Percentiles rank a stretch among this genome's conserved stretches.
These are phyloP conservation scores for Lapara coniferarum DNA, from an alignment of 2,888 invertebrate species.

Conservation along the genomic window DNA sequence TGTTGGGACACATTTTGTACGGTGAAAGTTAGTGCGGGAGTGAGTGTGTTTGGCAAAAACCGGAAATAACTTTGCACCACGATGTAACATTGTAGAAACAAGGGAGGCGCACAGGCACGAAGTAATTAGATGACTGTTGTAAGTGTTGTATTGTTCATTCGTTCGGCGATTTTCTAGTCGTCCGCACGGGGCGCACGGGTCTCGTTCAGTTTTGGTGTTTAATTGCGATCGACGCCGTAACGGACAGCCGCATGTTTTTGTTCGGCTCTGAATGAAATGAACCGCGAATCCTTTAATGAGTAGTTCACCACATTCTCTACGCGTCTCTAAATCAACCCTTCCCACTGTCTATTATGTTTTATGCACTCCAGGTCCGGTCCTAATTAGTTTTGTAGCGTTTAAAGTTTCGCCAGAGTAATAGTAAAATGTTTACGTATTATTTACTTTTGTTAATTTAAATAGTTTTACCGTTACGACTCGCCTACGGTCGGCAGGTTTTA, in stretches of 20 bases:
- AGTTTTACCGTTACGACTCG: slow-evolving; percentile 7
- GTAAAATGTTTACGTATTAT: slow-evolving; percentile 22
- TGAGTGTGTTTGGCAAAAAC: slow-evolving; percentile 65
- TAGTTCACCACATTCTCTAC: slow-evolving; percentile 31
- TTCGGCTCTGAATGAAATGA: slow-evolving; percentile 65
- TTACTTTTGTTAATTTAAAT: slow-evolving; percentile 22
- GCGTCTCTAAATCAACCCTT: slow-evolving; percentile 46
- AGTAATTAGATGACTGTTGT: slow-evolving; percentile 76
- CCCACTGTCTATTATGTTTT: slow-evolving; percentile 45
- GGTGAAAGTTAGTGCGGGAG: slow-evolving; percentile 51
- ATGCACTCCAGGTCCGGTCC: slow-evolving; percentile 40
- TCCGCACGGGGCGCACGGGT: slow-evolving; percentile 52
- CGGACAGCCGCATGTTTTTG: slow-evolving; percentile 75
- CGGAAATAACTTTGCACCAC: slow-evolving; percentile 67
- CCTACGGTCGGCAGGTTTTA: neutral
- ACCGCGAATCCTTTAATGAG: slow-evolving; percentile 74
- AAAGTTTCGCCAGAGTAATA: slow-evolving; percentile 2
- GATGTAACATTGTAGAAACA: slow-evolving; percentile 65
- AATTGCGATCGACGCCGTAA: slow-evolving; percentile 76
- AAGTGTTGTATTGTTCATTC: slow-evolving; percentile 63
- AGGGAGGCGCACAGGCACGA: slow-evolving; percentile 61
- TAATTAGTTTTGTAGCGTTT: slow-evolving; percentile 15
- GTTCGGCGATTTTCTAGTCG: slow-evolving; percentile 73
- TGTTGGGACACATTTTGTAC: slow-evolving; percentile 51
- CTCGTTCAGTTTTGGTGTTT: slow-evolving; percentile 65